These are phyloP conservation scores for Pocillopora damicornis DNA, from an alignment of 64 coral and sea anemone genomes.

Conservation along the genomic window DNA sequence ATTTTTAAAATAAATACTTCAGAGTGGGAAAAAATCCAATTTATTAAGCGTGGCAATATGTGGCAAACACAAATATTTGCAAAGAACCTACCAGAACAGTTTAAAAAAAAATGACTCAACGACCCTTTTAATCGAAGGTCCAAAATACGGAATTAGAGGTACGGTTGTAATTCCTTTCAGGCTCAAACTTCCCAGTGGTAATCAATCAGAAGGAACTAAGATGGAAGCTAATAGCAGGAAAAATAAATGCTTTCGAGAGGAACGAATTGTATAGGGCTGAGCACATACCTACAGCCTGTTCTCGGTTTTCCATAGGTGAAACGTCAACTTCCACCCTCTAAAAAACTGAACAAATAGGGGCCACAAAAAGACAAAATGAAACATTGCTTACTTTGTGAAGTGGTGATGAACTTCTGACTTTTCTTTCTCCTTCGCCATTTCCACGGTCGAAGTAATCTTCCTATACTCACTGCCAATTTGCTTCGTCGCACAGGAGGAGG, in stretches of 20 bases:
- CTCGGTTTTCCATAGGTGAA: no score
- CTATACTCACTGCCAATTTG: conserved; percentile 25
- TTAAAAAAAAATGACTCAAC: not conserved
- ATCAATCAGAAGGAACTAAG: no score
- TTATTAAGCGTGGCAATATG: not conserved
- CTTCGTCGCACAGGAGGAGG: conserved; percentile 31
- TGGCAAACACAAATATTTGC: conserved; percentile 31
- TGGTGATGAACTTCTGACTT: conserved; percentile 40
- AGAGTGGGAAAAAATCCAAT: not conserved
- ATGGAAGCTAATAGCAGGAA: no score
- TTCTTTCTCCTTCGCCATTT: conserved; percentile 42
- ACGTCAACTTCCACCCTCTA: not conserved
- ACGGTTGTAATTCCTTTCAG: no score
- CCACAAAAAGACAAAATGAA: not conserved
- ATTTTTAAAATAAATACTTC: no score
- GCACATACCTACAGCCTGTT: no score
- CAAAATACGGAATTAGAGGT: not conserved
- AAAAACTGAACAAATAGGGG: not conserved
- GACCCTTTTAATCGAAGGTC: not conserved
- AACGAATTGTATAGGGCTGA: no score
- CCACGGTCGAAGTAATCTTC: conserved; percentile 35
- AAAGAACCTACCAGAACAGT: not conserved
- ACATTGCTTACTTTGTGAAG: conserved; percentile 32
- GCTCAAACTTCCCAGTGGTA: no score
- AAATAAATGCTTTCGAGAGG: not conserved